Evolutionary conservation across 2,113 vertebrate species (phyloP).

Genomic region (Triplophysa rosa): DNA sequence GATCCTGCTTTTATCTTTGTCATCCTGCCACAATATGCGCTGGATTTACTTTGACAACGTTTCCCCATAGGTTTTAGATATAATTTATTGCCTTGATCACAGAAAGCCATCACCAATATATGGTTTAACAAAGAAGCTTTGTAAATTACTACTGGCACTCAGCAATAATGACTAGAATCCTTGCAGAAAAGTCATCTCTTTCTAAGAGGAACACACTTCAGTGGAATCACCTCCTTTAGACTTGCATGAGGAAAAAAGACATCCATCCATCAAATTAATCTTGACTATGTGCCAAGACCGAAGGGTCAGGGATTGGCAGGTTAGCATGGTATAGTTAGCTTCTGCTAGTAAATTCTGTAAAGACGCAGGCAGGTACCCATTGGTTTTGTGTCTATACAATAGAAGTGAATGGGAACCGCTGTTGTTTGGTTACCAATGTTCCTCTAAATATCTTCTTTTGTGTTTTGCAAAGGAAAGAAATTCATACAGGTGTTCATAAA

Average conservation of each 20-base stretch:
- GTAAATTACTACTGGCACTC: slow-evolving; percentile 51
- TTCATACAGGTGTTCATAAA: no score
- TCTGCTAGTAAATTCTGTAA: not conserved
- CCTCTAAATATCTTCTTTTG: no score
- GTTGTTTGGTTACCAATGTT: no score
- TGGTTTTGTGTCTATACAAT: no score
- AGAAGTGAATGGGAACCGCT: no score
- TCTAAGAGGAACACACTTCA: slow-evolving; percentile 23
- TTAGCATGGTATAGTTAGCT: slow-evolving; percentile 13
- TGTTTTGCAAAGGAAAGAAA: no score
- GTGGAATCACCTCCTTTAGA: slow-evolving; percentile 34
- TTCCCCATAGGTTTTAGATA: slow-evolving; percentile 51
- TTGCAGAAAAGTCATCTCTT: slow-evolving; percentile 43
- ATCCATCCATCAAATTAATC: slow-evolving; percentile 45
- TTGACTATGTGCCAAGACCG: slow-evolving; percentile 42
- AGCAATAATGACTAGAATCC: slow-evolving; percentile 52
- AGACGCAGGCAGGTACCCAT: not conserved
- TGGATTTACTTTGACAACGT: slow-evolving; percentile 41
- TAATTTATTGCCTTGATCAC: slow-evolving; percentile 56
- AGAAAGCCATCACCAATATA: slow-evolving; percentile 52
- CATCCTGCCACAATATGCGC: slow-evolving; percentile 36
- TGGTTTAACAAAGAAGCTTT: slow-evolving; percentile 43
- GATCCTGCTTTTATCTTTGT: slow-evolving; percentile 48
- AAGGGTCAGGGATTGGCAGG: not conserved
- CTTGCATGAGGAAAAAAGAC: not conserved